Percentiles rank a stretch among this genome's conserved stretches.
Conservation (phyloP, 2,113 vertebrate species). For the Chloropsis cyanopogon region DNA sequence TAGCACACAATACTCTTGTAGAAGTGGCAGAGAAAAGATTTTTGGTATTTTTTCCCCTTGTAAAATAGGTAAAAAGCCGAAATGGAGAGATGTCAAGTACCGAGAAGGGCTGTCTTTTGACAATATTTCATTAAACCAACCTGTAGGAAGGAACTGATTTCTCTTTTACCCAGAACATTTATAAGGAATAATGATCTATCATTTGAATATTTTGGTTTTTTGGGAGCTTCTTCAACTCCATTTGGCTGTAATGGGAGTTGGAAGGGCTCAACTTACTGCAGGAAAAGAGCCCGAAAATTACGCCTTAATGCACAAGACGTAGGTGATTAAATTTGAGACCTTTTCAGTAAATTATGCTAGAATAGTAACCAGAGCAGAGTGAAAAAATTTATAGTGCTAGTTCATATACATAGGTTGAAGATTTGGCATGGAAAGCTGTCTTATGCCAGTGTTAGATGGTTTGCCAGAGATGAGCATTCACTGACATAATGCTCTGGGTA, state of each 20-base stretch:
- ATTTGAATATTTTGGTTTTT: neutral
- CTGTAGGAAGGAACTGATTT: neutral
- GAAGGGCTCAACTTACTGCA: neutral
- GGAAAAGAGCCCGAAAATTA: neutral
- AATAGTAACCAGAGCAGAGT: neutral
- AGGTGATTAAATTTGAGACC: neutral
- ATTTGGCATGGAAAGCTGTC: neutral
- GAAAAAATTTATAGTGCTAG: neutral
- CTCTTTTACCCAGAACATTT: neutral
- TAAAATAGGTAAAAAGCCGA: neutral
- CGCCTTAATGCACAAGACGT: neutral
- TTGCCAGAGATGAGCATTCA: neutral
- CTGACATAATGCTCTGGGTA: neutral
- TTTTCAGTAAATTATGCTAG: neutral
- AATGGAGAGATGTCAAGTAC: neutral
- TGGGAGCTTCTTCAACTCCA: neutral
- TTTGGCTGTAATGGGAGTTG: neutral
- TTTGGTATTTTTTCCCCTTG: neutral
- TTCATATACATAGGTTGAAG: neutral
- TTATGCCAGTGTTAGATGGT: neutral
- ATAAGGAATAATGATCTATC: neutral
- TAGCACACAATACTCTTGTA: neutral
- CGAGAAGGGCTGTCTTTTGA: neutral
- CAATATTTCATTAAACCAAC: neutral
- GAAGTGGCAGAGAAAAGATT: neutral